These are phyloP conservation scores for Haliclystus octoradiatus DNA, from an alignment of 30 jellyfish, hydroid and myxozoan genomes.

Conservation along the genomic window DNA sequence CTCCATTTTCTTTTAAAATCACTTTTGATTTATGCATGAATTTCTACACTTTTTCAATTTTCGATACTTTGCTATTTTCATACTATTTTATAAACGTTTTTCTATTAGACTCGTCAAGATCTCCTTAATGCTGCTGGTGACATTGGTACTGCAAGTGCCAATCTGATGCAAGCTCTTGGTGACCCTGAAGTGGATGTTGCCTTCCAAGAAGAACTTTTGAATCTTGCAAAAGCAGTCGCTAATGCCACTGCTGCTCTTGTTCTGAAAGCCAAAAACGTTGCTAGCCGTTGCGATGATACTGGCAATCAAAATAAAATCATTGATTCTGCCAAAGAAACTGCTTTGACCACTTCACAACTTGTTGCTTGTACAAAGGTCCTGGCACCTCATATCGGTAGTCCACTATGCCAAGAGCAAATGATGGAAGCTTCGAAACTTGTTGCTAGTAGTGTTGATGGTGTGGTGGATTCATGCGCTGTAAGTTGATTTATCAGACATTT, in stretches of 20 bases:
- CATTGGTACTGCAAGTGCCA: conserved; percentile 79
- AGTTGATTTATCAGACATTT: conserved; percentile 24
- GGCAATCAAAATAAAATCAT: conserved; percentile 77
- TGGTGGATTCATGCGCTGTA: conserved; percentile 62
- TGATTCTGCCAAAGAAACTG: conserved; percentile 91
- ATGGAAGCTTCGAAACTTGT: conserved; percentile 92
- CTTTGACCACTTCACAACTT: conserved; percentile 82
- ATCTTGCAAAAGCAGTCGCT: conserved; percentile 93
- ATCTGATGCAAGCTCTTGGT: conserved; percentile 65
- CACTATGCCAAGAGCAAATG: conserved; percentile 95
- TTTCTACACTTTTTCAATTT: too few species aligned
- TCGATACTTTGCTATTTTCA: too few species aligned
- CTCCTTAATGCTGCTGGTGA: conserved; percentile 86
- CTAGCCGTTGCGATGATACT: conserved; percentile 78
- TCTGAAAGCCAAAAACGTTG: conserved; percentile 84
- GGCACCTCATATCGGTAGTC: conserved; percentile 93
- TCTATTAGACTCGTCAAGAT: conserved; percentile 72
- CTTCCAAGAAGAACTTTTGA: conserved; percentile 59
- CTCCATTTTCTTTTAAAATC: too few species aligned
- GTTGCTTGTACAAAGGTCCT: conserved; percentile 93
- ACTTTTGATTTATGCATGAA: too few species aligned
- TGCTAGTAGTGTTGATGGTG: conserved; percentile 90
- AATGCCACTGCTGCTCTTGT: conserved; percentile 84
- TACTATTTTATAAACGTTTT: too few species aligned
- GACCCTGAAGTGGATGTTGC: conserved; percentile 85